Percentiles rank a stretch among this genome's conserved stretches.
phyloP scores from a whole-genome alignment of 2,113 vertebrate species.

The Hydrochoerus hydrochaeris region DNA sequence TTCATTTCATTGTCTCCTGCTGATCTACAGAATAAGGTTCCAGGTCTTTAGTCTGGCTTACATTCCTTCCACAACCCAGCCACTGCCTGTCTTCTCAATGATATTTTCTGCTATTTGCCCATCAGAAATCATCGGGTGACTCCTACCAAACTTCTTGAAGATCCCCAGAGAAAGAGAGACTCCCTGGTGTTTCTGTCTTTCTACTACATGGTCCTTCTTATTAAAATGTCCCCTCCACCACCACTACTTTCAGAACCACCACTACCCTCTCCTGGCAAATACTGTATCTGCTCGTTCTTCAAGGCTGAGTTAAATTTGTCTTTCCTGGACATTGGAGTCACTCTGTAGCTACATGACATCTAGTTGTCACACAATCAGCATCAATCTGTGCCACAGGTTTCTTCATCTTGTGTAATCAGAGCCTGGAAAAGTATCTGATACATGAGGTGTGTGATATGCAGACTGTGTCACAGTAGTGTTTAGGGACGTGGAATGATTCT shows the following conservation, averaged over 20 bases:
- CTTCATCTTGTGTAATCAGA: neutral
- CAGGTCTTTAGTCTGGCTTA: neutral
- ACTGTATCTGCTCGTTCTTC: neutral
- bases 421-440: neutral
- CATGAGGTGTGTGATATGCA: neutral
- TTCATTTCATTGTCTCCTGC: neutral
- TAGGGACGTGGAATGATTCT: neutral
- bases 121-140: neutral
- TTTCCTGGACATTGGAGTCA: neutral
- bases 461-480: neutral
- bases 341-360: neutral
- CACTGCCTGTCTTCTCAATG: neutral
- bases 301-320: neutral
- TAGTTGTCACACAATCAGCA: neutral
- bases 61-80: neutral
- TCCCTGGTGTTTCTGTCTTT: neutral
- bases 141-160: neutral
- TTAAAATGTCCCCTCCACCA: neutral
- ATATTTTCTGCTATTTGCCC: neutral
- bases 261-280: neutral
- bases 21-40: neutral
- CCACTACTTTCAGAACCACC: neutral
- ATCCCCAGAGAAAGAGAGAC: neutral
- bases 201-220: neutral
- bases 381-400: neutral